phyloP scores from a whole-genome alignment of 2,113 vertebrate genomes.

The Monopterus albus region DNA sequence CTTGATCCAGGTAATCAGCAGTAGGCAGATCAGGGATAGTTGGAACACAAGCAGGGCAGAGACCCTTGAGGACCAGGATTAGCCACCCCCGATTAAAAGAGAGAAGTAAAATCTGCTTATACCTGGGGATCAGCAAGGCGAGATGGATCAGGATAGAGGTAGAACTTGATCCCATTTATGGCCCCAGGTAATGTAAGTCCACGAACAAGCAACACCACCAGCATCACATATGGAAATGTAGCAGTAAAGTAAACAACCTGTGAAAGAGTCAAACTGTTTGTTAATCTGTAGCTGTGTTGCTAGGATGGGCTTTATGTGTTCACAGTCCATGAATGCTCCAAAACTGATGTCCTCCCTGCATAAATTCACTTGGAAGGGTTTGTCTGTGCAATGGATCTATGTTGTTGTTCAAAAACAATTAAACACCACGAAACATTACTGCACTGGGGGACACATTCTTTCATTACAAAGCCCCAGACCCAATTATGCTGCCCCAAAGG shows the following conservation, averaged over 20 bases:
- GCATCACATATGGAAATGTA: slow-evolving; percentile 94
- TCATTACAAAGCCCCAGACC: no score
- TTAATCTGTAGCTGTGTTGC: neutral
- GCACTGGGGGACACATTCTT: no score
- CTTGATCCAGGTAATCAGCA: no score
- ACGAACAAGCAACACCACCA: slow-evolving; percentile 89
- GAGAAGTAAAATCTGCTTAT: neutral
- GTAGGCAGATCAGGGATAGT: no score
- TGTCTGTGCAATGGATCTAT: no score
- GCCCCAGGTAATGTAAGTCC: slow-evolving; percentile 92
- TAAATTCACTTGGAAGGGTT: neutral
- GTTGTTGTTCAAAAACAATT: no score
- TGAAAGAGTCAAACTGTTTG: neutral
- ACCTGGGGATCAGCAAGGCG: slow-evolving; percentile 94
- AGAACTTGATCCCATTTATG: slow-evolving; percentile 89
- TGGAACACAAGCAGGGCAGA: no score
- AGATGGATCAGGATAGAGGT: slow-evolving; percentile 91
- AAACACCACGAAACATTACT: no score
- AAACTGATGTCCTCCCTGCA: neutral
- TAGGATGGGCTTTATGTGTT: neutral
- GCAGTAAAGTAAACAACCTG: slow-evolving; percentile 98
- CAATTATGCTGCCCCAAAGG: no score
- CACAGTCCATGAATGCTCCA: neutral
- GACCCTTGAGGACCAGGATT: no score
- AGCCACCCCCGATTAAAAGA: no score